These are phyloP conservation scores for Dryas iulia DNA, from an alignment of 1,140 invertebrate genomes.

Conservation along the genomic window DNA sequence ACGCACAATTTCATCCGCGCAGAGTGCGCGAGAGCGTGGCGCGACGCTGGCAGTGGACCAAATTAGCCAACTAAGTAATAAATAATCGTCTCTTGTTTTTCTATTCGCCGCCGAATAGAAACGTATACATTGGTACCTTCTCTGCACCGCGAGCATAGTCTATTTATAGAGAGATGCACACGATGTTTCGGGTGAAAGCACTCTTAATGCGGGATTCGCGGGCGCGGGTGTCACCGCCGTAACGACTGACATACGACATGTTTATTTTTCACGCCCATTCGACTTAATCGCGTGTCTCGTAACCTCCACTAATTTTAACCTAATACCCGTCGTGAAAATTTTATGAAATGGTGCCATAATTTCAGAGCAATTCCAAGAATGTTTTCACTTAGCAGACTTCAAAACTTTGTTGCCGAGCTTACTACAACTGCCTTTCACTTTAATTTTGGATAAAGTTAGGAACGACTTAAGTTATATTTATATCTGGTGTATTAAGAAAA, in stretches of 20 bases:
- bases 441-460: constrained; percentile 52
- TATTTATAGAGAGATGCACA: constrained; percentile 74
- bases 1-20: constrained; percentile 67
- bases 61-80: constrained; percentile 79
- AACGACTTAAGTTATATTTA: constrained; percentile 26
- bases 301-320: constrained; percentile 67
- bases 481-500: constrained; percentile 21
- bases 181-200: constrained; percentile 76
- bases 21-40: constrained; percentile 64
- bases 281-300: constrained; percentile 64
- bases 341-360: constrained; percentile 69
- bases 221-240: constrained; percentile 44
- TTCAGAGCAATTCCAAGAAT: constrained; percentile 69
- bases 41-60: constrained; percentile 68
- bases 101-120: constrained; percentile 74
- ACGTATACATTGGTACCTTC: constrained; percentile 63
- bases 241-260: constrained; percentile 51
- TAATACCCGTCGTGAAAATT: constrained; percentile 65
- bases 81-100: constrained; percentile 80
- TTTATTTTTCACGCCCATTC: constrained; percentile 54
- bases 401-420: constrained; percentile 54
- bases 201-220: constrained; percentile 70
- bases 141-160: constrained; percentile 52
- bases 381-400: constrained; percentile 61
- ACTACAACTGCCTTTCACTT: constrained; percentile 48